Evolutionary conservation across 2,113 vertebrate genomes (phyloP), one percentile per base, ranked within the genome.

Genomic region (Synodontis membranacea): DNA sequence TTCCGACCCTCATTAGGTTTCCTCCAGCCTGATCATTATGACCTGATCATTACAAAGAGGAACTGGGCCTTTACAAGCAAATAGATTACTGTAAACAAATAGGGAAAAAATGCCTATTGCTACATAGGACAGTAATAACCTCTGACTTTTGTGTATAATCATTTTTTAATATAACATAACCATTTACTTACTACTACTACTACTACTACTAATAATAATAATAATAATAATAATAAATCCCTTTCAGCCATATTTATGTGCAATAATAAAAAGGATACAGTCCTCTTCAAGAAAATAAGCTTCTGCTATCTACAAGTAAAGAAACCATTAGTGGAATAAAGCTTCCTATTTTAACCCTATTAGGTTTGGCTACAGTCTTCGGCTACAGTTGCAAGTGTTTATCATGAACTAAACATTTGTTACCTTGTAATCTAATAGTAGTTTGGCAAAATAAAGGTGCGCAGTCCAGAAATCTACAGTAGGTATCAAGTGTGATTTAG

Each of bases 261-360:
- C 6, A 19, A 72, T 42, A 17, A 42, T 25, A 42, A 87, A 95
- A 97, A 99, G 96, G 98, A 99, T 99, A 99, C 98, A 99, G 84
- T 99, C 96, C 82, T 96, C 95, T 90, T 97, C 96, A 89, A 96
- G 96, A 88, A 97, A 97, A 93, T 96, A 99, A 54, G 95, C 94
- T 88, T 98, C 97, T 14, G 98, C 98, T 85, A 98, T 95, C 98
- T 99, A 92, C 84, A 90, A 91, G 15, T 85, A 31, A 83, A 79
- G 80, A 86, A 70, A 44, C 66, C 11, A 6, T 74, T 86, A 84
- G 83, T 34, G 44, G 68, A 72, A n/a, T 72, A 0, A 28, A 80
- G 54, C 17, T 8, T 42, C 25, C 23, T 64, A 37, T 39, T 82
- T 82, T 66, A 75, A 62, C 17, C 19, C 31, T 19, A 9, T 64